Percentiles rank a stretch among this genome's conserved stretches.
phyloP scores from a whole-genome alignment of 2,797 vertebrate genomes.

The Sebastes taczanowskii region DNA sequence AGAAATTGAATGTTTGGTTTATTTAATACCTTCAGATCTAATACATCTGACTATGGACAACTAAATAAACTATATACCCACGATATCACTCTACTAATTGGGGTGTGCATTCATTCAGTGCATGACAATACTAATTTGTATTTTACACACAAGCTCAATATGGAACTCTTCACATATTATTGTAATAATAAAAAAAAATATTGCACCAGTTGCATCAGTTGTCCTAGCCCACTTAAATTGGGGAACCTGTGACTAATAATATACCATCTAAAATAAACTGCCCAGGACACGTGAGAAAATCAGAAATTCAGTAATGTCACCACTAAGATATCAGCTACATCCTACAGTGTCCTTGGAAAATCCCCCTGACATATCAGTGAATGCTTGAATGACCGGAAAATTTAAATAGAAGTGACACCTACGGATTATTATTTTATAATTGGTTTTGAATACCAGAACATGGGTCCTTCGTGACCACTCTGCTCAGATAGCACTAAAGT shows the following conservation, averaged over 20 bases:
- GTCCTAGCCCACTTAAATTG: background rate
- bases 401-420: slow-evolving; percentile 70
- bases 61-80: background rate
- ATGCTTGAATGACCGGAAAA: slow-evolving; percentile 67
- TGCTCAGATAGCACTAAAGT: slow-evolving; percentile 69
- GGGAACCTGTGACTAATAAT: background rate
- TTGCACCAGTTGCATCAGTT: slow-evolving; percentile 36
- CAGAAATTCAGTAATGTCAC: slow-evolving; percentile 4
- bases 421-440: slow-evolving; percentile 73
- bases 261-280: background rate
- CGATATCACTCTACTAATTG: background rate
- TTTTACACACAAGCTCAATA: background rate
- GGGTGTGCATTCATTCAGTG: background rate
- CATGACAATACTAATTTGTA: background rate
- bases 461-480: slow-evolving; percentile 72
- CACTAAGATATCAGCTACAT: background rate
- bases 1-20: background rate
- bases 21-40: background rate
- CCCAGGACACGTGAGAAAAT: slow-evolving; percentile 6
- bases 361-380: slow-evolving; percentile 67
- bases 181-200: background rate
- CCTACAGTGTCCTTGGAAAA: slow-evolving; percentile 67
- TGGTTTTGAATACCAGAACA: slow-evolving; percentile 69
- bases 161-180: background rate
- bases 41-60: background rate